Evolutionary conservation across 2,888 invertebrate species (phyloP), one percentile per base, ranked within the genome.

Genomic region (Catocala fraxini): DNA sequence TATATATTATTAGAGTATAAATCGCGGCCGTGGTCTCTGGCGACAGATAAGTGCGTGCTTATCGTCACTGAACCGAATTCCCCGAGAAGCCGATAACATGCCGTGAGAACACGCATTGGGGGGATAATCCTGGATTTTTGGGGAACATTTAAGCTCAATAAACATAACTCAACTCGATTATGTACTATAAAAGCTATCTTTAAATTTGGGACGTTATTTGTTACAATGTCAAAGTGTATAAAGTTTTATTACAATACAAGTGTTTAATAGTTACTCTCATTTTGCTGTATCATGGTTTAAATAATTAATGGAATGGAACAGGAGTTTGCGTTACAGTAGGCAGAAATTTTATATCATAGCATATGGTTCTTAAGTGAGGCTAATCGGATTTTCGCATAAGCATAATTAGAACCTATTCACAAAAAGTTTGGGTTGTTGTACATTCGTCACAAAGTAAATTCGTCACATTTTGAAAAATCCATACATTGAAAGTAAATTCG

Each of bases 31-130:
- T 71, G 70, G 68, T 77, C 73, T 65, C 68, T 71, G 75, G 56
- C 71, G 85, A 88, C 84, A 90, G 90, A 91, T 92, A 91, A 89
- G 86, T 75, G 69, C 72, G 79, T 84, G 86, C 89, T 92, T 92
- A 91, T 93, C 90, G 83, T 85, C 82, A 81, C 73, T 75, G 71
- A 77, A 75, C 77, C 75, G 77, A 88, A 88, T 87, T 85, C 88
- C 83, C 80, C 76, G 73, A 75, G 79, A 81, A 80, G 68, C 76
- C 80, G 92, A 93, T 92, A 92, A 91, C 83, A 79, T 75, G 77
- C 74, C 87, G 88, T 88, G 89, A 88, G 89, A 89, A 89, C 85
- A 84, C 78, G 79, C 81, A 76, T 83, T 79, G 77, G 71, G 71
- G 68, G 86, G 80, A 84, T 88, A 85, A 83, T 83, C 79, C 70